A percentile compares a stretch with the other conserved stretches of the same genome.
Evolutionary conservation across 2,888 invertebrate species (phyloP).

Genomic region (Diarsia rubi): DNA sequence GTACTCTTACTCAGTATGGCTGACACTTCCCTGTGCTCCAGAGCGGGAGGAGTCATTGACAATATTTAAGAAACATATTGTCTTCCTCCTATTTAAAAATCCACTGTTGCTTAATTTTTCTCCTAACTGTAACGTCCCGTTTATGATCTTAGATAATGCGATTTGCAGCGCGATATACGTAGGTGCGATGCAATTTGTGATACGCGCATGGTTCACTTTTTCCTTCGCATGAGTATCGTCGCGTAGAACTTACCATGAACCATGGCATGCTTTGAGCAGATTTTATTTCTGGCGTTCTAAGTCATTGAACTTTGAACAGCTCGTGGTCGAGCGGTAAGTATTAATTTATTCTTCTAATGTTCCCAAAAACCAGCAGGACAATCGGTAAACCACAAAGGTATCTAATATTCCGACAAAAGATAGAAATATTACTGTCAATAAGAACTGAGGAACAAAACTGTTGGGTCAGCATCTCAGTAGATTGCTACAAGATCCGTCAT

Average conservation of each 20-base stretch:
- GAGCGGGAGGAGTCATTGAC: not conserved
- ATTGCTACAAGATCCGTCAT: slow-evolving; percentile 36
- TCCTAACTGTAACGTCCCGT: not conserved
- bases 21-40: too few species aligned
- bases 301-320: not conserved
- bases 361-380: not conserved
- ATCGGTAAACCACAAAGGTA: too few species aligned
- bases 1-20: too few species aligned
- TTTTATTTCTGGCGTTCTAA: too few species aligned
- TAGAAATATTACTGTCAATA: slow-evolving; percentile 12
- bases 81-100: not conserved
- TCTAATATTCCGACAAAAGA: not conserved
- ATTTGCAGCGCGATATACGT: not conserved
- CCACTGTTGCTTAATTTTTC: not conserved
- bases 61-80: not conserved
- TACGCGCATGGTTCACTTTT: not conserved
- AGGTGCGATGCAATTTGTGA: not conserved
- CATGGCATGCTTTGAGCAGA: not conserved
- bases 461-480: slow-evolving; percentile 12
- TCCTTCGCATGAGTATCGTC: not conserved
- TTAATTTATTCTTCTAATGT: not conserved
- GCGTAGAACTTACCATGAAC: not conserved
- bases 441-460: not conserved
- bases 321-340: not conserved
- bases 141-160: not conserved